Evolutionary conservation across 2,797 vertebrate genomes (phyloP), one percentile per base, ranked within the genome.

Genomic region (Hydrophis major): DNA sequence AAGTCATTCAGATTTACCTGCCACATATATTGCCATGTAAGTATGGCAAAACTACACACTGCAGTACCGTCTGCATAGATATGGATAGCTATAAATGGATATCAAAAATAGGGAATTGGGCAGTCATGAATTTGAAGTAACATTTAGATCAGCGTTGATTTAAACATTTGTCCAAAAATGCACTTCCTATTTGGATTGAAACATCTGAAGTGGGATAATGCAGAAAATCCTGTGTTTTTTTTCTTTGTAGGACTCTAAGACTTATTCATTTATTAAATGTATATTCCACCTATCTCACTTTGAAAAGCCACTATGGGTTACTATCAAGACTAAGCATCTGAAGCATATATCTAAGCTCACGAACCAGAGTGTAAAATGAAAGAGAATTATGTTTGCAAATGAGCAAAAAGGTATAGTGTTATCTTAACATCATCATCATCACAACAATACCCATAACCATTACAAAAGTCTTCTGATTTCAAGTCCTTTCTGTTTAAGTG

Each of bases 381-480:
- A 93, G 42, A 91, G 86, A 91, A 95, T 94, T 90, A 93, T 92
- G 94, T 92, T 0, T 25, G 0, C 55, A 93, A 86, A 92, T 2
- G 93, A 96, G 96, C 69, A 93, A 94, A 96, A 89, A 92, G 92
- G 78, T 74, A 56, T 93, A 95, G 94, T 89, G 93, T 92, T 95
- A 27, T 94, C 95, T 95, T 89, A 74, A 92, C 7, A 53, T 53
- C 8, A 53, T 53, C 1, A 53, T 53, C 50, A 53, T 53, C 47
- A 47, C 55, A 55, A 55, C 55, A 55, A 55, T 12, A 55, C 50
- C 50, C 50, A 10, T 53, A 8, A 53, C 8, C 8, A 53, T 53
- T 13, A 55, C 28, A 96, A 93, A 96, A 78, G 92, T 53, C 90
- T 92, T 93, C 96, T 95, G 94, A 95, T 96, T 94, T 93, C 93